Percentiles rank a stretch among this genome's conserved stretches.
Conservation (phyloP, 1,140 invertebrate species). For the Trichomalopsis sarcophagae region DNA sequence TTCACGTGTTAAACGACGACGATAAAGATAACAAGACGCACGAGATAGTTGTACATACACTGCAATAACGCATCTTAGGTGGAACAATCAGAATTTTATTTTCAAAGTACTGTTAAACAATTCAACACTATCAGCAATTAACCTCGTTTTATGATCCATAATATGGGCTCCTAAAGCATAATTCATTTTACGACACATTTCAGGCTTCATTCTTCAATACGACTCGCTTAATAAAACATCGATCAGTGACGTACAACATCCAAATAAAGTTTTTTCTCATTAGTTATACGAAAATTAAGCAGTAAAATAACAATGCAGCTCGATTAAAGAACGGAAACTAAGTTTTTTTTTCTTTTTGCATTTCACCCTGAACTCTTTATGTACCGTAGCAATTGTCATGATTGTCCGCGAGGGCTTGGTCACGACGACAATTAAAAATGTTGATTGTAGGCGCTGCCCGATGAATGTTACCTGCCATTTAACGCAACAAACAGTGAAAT, state of each 20-base stretch:
- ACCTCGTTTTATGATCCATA: too few relatives aligned
- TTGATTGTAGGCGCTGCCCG: background rate
- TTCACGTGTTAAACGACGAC: background rate
- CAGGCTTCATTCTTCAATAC: too few relatives aligned
- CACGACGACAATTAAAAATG: background rate
- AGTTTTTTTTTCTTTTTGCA: background rate
- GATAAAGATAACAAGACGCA: conserved; percentile 20
- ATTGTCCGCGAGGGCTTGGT: conserved; percentile 13
- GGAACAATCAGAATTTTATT: background rate
- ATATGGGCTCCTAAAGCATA: too few relatives aligned
- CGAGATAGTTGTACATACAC: background rate
- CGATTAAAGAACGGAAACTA: too few relatives aligned
- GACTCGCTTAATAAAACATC: too few relatives aligned
- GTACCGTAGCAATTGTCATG: background rate
- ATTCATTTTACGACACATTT: too few relatives aligned
- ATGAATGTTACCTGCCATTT: background rate
- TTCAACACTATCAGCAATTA: too few relatives aligned
- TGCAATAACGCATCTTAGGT: background rate
- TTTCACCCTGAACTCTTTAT: background rate
- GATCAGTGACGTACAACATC: too few relatives aligned
- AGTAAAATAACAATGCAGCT: too few relatives aligned
- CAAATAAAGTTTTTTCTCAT: too few relatives aligned
- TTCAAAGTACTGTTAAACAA: too few relatives aligned
- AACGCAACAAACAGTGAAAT: background rate
- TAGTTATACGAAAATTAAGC: too few relatives aligned